These are phyloP conservation scores for Halichoeres trimaculatus DNA, from an alignment of 2,113 vertebrate genomes.

Conservation along the genomic window DNA sequence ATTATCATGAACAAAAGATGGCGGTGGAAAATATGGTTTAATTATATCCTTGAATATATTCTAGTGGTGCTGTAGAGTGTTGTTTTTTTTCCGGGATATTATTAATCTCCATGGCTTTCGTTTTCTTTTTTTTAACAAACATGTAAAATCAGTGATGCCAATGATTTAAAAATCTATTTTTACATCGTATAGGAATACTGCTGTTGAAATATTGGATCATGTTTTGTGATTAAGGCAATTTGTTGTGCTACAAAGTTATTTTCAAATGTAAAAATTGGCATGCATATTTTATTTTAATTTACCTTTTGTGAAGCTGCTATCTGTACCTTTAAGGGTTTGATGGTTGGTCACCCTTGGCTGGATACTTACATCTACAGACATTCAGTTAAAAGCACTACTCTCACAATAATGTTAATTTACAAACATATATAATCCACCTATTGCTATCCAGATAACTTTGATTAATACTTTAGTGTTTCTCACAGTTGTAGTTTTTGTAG, in stretches of 20 bases:
- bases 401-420: no score
- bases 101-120: constrained; percentile 10
- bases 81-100: constrained; percentile 22
- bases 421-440: no score
- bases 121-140: constrained; percentile 5
- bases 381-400: no score
- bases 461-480: no score
- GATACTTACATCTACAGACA: no score
- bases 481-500: background rate
- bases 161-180: constrained; percentile 40
- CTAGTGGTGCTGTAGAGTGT: constrained; percentile 61
- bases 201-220: constrained; percentile 14
- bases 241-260: constrained; percentile 27
- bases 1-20: constrained; percentile 11
- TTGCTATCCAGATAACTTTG: no score
- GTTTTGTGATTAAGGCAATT: constrained; percentile 1
- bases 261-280: background rate
- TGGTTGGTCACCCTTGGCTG: no score
- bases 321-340: no score
- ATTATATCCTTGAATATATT: constrained; percentile 54
- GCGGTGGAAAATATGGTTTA: constrained; percentile 16
- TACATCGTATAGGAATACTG: constrained; percentile 18
- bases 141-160: constrained; percentile 31
- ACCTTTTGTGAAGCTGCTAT: no score
- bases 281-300: background rate